Evolutionary conservation across 2,797 vertebrate species (phyloP).

Genomic region (Chrosomus eos): DNA sequence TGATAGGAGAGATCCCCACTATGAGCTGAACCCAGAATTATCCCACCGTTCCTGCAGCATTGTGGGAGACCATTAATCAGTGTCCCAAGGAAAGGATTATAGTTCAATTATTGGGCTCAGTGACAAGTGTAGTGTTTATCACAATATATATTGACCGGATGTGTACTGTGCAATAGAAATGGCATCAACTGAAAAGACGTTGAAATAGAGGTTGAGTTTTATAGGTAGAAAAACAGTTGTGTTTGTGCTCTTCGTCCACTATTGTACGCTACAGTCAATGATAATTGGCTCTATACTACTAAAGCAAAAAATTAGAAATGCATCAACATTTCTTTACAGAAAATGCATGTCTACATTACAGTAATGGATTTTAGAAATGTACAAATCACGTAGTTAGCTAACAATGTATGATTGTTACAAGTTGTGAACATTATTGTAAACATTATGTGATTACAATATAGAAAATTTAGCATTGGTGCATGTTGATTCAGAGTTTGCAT

Average conservation of each 20-base stretch:
- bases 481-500: too few relatives aligned
- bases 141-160: not conserved
- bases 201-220: not conserved
- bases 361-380: too few relatives aligned
- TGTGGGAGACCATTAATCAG: conserved; percentile 7
- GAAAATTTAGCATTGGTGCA: too few relatives aligned
- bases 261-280: not conserved
- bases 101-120: conserved; percentile 8
- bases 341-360: too few relatives aligned
- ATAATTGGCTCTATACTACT: not conserved
- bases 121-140: not conserved
- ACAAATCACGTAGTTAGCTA: too few relatives aligned
- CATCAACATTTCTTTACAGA: too few relatives aligned
- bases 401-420: too few relatives aligned
- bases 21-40: conserved; percentile 31
- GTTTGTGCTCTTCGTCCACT: not conserved
- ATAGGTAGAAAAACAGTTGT: not conserved
- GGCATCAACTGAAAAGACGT: not conserved
- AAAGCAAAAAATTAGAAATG: not conserved
- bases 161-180: not conserved
- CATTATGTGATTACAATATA: too few relatives aligned
- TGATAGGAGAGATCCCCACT: conserved; percentile 45
- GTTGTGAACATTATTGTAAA: too few relatives aligned
- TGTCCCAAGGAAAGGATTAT: not conserved
- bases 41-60: not conserved